A percentile compares a stretch with the other conserved stretches of the same genome.
Conservation (phyloP, 2,113 vertebrate genomes). For the Nothobranchius furzeri region DNA sequence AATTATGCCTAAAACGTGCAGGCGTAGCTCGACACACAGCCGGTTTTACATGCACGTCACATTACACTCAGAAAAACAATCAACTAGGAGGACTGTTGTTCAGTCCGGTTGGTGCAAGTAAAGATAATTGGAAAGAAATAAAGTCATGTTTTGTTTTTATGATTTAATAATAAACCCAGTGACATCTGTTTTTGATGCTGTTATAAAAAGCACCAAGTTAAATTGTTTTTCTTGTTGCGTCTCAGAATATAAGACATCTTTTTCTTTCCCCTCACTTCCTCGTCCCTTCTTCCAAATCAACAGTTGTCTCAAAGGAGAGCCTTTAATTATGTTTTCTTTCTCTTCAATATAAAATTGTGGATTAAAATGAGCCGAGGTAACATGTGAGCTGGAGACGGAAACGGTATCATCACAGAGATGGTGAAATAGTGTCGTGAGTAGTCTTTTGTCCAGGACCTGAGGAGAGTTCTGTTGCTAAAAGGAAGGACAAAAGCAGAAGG, state of each 20-base stretch:
- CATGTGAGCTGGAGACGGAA: constrained; percentile 58
- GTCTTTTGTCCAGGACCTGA: constrained; percentile 76
- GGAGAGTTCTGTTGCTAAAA: constrained; percentile 78
- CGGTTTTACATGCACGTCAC: constrained; percentile 44
- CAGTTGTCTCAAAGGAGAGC: constrained; percentile 42
- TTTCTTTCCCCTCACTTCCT: constrained; percentile 32
- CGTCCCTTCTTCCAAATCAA: constrained; percentile 54
- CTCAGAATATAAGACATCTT: constrained; percentile 32
- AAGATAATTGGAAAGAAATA: constrained; percentile 49
- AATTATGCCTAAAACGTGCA: constrained; percentile 55
- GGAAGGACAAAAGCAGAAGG: constrained; percentile 80
- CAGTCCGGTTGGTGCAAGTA: constrained; percentile 41
- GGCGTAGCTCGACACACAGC: constrained; percentile 28
- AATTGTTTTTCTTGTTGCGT: constrained; percentile 41
- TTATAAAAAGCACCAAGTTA: constrained; percentile 43
- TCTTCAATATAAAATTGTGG: constrained; percentile 53
- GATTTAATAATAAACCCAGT: constrained; percentile 50
- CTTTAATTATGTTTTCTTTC: constrained; percentile 30
- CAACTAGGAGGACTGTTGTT: constrained; percentile 33
- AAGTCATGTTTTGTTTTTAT: constrained; percentile 54
- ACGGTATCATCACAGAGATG: constrained; percentile 76
- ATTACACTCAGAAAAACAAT: constrained; percentile 36
- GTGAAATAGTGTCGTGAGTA: constrained; percentile 80
- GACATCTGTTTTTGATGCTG: constrained; percentile 36
- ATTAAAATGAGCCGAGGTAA: constrained; percentile 62